Conservation (phyloP, 2,888 invertebrate species). For the Callosobruchus maculatus region DNA sequence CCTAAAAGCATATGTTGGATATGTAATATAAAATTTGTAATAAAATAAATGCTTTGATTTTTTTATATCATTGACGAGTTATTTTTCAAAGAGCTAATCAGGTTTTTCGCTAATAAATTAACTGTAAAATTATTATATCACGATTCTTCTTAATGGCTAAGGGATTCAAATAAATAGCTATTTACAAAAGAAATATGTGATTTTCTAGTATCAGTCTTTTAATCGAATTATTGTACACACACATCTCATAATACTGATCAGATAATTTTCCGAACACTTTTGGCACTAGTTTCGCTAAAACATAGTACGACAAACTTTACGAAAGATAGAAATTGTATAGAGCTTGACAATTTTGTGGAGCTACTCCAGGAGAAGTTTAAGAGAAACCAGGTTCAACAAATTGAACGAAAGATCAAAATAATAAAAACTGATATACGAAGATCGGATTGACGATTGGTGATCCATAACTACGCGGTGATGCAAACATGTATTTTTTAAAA, state of each 20-base stretch:
- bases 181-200: constrained; percentile 14
- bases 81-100: not conserved
- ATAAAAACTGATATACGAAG: too few relatives aligned
- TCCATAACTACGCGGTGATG: too few relatives aligned
- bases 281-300: constrained; percentile 12
- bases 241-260: constrained; percentile 30
- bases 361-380: not conserved
- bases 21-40: too few relatives aligned
- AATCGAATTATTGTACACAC: constrained; percentile 21
- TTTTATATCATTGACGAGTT: too few relatives aligned
- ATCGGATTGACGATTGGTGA: too few relatives aligned
- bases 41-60: too few relatives aligned
- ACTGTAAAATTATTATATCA: not conserved
- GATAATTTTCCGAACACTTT: constrained; percentile 15
- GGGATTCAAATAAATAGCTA: constrained; percentile 15
- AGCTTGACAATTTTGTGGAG: not conserved
- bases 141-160: not conserved
- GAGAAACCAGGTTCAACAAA: too few relatives aligned
- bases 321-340: not conserved
- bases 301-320: constrained; percentile 4
- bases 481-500: too few relatives aligned
- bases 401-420: too few relatives aligned
- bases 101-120: not conserved
- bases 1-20: too few relatives aligned
- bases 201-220: constrained; percentile 30